Base-by-base conservation (phyloP, 2,797 vertebrate genomes). In the Etheostoma nigrum region DNA sequence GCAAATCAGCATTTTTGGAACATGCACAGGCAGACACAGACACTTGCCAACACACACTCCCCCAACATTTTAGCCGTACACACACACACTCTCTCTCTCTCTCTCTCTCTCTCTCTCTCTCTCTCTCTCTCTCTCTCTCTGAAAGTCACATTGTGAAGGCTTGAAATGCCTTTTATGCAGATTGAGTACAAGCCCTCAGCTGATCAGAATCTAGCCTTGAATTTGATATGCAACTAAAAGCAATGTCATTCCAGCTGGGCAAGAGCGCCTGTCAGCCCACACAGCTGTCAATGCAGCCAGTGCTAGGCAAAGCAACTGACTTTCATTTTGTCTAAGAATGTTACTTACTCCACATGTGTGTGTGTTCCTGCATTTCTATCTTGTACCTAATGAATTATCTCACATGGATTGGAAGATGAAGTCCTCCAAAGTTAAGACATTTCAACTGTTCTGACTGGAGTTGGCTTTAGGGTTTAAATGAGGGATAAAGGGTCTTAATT, bases 101-200 rank as follows among this genome's bases (percentile, higher is more conserved):
- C 21, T 23, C 21, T 23, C 21, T 23, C 21, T 23, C 21, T 23
- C 45, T 53, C 36, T 5, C 36, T 36, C 36, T 36, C 36, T 40
- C 8, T 40, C 36, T 40, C 36, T 40, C 36, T 40, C 36, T 40
- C 7, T 40, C 36, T 40, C 36, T 40, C 40, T 72, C 76, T 84
- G 60, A 91, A 92, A 92, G 90, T 93, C 79, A 91, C 87, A 91
- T 89, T 89, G 86, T 51, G 18, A 72, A 70, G 81, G 81, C 78
- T 90, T 77, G 74, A 87, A 87, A 82, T 88, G 84, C 81, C 75
- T 87, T 86, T 90, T 84, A 92, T 90, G 86, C 83, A 89, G 83
- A 91, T 89, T 86, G 77, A 85, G 82, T 80, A 85, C 66, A 74
- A 82, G 84, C 83, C 87, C 74, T 89, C 82, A 78, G 81, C 90